A percentile compares a stretch with the other conserved stretches of the same genome.
Conservation (phyloP, 2,888 invertebrate species). For the Deroplatys truncata region DNA sequence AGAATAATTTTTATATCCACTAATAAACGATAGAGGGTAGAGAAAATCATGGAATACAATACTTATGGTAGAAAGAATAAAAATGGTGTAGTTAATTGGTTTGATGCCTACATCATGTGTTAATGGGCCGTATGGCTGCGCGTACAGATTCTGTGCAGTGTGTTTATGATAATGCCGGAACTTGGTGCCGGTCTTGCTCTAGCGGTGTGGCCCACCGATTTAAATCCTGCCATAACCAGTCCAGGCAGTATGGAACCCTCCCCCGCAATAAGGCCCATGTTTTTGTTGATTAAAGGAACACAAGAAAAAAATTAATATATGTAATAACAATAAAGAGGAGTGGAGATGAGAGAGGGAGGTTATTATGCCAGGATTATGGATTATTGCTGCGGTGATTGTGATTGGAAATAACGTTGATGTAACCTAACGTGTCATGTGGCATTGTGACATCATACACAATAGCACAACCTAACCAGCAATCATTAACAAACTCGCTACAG, state of each 20-base stretch:
- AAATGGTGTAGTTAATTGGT: neutral
- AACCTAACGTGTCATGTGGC: conserved; percentile 21
- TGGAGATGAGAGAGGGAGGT: neutral
- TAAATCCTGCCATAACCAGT: conserved; percentile 18
- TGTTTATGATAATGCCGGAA: neutral
- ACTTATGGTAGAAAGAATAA: neutral
- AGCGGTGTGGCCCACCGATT: neutral
- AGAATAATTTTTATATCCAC: too few relatives aligned
- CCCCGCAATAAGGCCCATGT: conserved; percentile 9
- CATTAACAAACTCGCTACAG: conserved; percentile 17
- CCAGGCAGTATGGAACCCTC: neutral
- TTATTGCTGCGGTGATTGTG: conserved; percentile 22
- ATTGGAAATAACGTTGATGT: conserved; percentile 21
- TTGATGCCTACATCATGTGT: neutral
- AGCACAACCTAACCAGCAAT: conserved; percentile 17
- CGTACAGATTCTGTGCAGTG: neutral
- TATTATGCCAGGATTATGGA: conserved; percentile 23
- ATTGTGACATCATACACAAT: conserved; percentile 22
- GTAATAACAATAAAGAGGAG: conserved; percentile 17
- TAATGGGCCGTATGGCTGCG: too few relatives aligned
- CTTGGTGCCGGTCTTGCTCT: neutral
- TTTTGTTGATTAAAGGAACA: conserved; percentile 19
- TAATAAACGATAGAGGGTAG: too few relatives aligned
- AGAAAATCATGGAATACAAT: too few relatives aligned
- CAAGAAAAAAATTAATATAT: conserved; percentile 16